A percentile compares a stretch with the other conserved stretches of the same genome.
Evolutionary conservation across 2,888 invertebrate genomes (phyloP).

Genomic region (Spilosoma lubricipeda): DNA sequence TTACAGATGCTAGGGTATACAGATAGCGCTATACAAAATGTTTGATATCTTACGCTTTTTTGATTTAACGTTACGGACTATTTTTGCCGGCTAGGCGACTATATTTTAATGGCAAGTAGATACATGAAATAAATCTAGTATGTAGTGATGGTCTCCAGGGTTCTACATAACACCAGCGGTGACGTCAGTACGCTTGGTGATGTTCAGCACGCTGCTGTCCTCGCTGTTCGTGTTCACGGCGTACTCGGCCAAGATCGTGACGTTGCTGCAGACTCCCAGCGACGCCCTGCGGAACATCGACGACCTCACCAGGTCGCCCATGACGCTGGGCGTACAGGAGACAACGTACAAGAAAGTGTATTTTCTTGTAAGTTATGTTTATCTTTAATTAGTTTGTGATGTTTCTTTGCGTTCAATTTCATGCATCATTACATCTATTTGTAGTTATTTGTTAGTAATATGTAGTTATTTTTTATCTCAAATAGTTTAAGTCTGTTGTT

Average conservation of each 20-base stretch:
- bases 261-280: conserved; percentile 88
- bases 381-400: neutral
- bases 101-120: no score
- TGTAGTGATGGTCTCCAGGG: conserved; percentile 57
- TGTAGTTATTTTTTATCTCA: conserved; percentile 10
- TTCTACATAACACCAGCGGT: conserved; percentile 79
- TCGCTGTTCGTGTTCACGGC: conserved; percentile 88
- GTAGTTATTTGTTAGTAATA: no score
- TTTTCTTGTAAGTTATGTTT: conserved; percentile 51
- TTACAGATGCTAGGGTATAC: no score
- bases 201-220: conserved; percentile 84
- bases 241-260: conserved; percentile 89
- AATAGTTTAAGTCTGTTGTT: no score
- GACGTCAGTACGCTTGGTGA: conserved; percentile 83
- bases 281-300: conserved; percentile 83
- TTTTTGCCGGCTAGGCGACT: no score
- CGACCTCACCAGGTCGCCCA: conserved; percentile 85
- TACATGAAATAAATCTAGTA: no score
- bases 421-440: no score
- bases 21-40: no score
- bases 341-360: conserved; percentile 87
- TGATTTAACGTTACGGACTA: no score
- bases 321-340: conserved; percentile 86
- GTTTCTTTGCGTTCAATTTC: neutral
- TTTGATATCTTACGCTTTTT: no score